Conservation (phyloP, 2,888 invertebrate species). For the Xestoiulus laeticollis region DNA sequence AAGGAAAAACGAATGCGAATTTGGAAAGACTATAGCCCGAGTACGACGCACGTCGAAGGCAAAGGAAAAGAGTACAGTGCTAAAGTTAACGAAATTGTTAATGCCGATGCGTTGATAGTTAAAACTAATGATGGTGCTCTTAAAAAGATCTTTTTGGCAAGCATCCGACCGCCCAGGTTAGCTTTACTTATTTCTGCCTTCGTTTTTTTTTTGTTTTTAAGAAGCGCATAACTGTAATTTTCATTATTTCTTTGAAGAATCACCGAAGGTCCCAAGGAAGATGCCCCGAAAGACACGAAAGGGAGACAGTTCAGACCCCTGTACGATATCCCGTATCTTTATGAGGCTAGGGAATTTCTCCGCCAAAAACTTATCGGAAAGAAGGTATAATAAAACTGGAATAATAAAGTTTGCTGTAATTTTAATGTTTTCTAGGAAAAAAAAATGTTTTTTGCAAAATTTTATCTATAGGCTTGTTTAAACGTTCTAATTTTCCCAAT, state of each 20-base stretch:
- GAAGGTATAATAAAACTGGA: constrained; percentile 74
- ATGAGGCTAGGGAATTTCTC: constrained; percentile 96
- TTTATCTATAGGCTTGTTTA: too few species aligned
- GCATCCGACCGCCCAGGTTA: constrained; percentile 92
- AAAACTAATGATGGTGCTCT: constrained; percentile 79
- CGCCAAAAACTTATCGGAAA: constrained; percentile 96
- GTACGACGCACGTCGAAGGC: constrained; percentile 76
- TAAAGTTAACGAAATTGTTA: constrained; percentile 87
- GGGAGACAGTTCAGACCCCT: constrained; percentile 76
- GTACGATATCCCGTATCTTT: constrained; percentile 99
- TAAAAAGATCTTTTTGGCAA: constrained; percentile 94
- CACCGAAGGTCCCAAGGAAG: not conserved
- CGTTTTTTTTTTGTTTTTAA: not conserved
- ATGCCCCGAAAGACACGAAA: constrained; percentile 54
- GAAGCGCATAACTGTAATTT: not conserved
- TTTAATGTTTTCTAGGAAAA: too few species aligned
- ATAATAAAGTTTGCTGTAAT: too few species aligned
- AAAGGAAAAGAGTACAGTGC: constrained; percentile 85
- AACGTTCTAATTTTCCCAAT: too few species aligned
- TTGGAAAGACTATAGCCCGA: constrained; percentile 90
- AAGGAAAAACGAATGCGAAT: constrained; percentile 86
- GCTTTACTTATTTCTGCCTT: constrained; percentile 58
- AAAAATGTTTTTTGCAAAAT: not conserved
- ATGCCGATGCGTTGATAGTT: constrained; percentile 91
- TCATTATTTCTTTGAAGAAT: not conserved